Base-by-base conservation (phyloP, 92 coral and sea anemone species). In the Palythoa heliodiscus region DNA sequence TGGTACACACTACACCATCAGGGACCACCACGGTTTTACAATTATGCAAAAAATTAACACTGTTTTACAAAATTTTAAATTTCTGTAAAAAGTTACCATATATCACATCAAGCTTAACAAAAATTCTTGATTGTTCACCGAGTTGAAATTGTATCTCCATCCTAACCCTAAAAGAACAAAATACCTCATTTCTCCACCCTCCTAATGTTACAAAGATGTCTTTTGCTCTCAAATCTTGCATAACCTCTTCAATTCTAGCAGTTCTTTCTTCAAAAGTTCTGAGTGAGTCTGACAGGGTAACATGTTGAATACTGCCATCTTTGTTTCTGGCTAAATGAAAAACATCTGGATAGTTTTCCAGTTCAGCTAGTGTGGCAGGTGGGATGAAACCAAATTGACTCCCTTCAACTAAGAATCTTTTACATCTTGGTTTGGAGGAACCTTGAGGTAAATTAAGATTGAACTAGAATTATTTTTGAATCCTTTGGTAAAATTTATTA, bases 111-210 rank as follows among this genome's bases (percentile, higher is more conserved):
- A 29, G 35, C 35, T 29, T 29, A 29, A 29, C 35, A 29, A 29
- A 29, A 29, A 29, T 29, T 29, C 35, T 1, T 29, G 35, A 29
- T 29, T 29, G 35, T 29, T 29, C 1, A 29, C 35, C 1, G 0
- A 1, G 35, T 29, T 29, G 35, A 43, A 43, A 43, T 5, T 43
- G 7, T 5, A 5, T 43, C 50, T 8, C 50, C 4, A 55, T 0
- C 61, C 61, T 3, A 12, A 3, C 61, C 19, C 16, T 3, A 10
- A 55, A 55, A 12, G 19, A 39, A n/a, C 13, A 43, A 60, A 77
- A 20, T 40, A 91, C 98, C 98, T 96, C 98, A 82, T 96, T 86
- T 92, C 98, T 93, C 98, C 98, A 96, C 47, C 98, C 98, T 83
- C 87, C 82, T 3, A 96, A 78, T 35, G 98, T 77, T 11, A 67